Percentiles rank a stretch among this genome's conserved stretches.
These are phyloP conservation scores for Gymnothorax javanicus DNA, from an alignment of 2,797 vertebrate species.

Conservation along the genomic window DNA sequence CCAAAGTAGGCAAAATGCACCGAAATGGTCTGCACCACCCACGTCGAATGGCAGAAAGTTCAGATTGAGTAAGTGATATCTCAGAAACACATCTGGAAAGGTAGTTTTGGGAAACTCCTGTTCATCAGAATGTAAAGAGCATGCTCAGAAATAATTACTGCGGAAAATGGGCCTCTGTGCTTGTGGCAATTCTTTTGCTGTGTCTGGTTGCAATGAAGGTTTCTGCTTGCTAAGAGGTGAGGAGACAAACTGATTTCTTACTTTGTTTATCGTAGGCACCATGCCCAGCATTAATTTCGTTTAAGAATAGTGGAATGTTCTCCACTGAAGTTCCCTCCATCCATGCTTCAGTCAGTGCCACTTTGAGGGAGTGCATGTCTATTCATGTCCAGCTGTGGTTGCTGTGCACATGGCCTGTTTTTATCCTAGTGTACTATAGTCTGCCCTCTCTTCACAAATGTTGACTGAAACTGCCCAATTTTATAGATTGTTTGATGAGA, in stretches of 20 bases:
- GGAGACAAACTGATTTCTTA: background rate
- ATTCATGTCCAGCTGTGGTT: background rate
- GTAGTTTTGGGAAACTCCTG: conserved; percentile 2
- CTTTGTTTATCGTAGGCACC: background rate
- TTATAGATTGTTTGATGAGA: background rate
- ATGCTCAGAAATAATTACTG: background rate
- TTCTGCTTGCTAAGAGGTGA: background rate
- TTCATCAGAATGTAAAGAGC: conserved; percentile 10
- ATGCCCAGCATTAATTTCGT: too few relatives aligned
- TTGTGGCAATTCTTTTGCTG: background rate
- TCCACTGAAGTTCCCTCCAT: background rate
- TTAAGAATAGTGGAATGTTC: background rate
- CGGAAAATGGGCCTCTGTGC: background rate
- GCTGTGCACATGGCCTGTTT: background rate
- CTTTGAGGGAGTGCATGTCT: background rate
- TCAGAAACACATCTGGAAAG: background rate
- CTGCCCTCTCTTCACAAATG: background rate
- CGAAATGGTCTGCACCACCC: background rate
- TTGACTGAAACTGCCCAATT: background rate
- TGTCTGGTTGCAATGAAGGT: conserved; percentile 2
- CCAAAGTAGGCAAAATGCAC: background rate
- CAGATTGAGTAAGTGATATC: background rate
- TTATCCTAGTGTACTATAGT: background rate
- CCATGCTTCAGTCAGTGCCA: background rate
- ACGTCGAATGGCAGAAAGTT: background rate